Evolutionary conservation across 2,113 vertebrate genomes (phyloP).

Genomic region (Podiceps cristatus): DNA sequence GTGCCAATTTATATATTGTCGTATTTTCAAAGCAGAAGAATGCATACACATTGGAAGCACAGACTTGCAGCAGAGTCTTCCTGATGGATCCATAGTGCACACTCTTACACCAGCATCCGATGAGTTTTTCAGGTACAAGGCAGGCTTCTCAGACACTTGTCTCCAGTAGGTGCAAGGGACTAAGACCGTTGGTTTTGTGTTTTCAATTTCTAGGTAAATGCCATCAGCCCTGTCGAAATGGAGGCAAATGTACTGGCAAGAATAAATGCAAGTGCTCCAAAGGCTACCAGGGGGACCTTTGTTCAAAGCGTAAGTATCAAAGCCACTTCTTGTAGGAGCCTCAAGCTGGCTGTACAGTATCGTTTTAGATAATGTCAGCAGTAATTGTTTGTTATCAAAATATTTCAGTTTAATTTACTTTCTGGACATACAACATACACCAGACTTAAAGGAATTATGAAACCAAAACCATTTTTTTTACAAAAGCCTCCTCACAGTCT

Average conservation of each 20-base stretch:
- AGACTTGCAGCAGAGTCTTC: not conserved
- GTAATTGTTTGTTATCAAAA: not conserved
- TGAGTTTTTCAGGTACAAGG: not conserved
- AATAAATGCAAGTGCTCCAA: constrained; percentile 92
- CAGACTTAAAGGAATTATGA: not conserved
- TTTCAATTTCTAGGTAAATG: constrained; percentile 83
- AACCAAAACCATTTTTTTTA: not conserved
- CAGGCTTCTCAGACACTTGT: not conserved
- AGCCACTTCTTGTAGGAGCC: not conserved
- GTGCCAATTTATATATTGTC: not conserved
- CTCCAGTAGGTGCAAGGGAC: not conserved
- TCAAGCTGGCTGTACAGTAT: not conserved
- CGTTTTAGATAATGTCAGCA: not conserved
- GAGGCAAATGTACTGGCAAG: constrained; percentile 89
- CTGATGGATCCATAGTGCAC: not conserved
- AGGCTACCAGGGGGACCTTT: constrained; percentile 90
- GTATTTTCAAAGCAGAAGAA: not conserved
- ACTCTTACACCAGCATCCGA: not conserved
- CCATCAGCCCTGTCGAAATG: constrained; percentile 86
- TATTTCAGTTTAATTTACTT: not conserved
- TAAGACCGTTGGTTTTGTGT: not conserved
- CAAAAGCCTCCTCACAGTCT: not conserved
- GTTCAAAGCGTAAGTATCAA: constrained; percentile 86
- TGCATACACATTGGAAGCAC: not conserved
- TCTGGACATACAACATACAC: not conserved